Evolutionary conservation across 2,113 vertebrate species (phyloP).

Genomic region (Neolamprologus sp.): DNA sequence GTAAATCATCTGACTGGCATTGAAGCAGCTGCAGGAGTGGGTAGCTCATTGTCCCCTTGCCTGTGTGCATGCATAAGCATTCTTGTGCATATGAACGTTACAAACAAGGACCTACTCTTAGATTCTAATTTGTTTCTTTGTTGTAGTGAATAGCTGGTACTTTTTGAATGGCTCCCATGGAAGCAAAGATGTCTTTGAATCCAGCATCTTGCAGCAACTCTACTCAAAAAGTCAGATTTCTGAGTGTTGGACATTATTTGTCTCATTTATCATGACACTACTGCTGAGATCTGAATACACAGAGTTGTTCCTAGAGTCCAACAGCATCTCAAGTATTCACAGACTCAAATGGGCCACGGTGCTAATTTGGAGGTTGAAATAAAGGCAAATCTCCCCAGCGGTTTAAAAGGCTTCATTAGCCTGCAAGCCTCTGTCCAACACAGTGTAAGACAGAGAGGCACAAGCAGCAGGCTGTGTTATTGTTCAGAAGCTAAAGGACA

Average conservation of each 20-base stretch:
- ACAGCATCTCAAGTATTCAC: neutral
- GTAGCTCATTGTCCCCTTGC: neutral
- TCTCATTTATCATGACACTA: neutral
- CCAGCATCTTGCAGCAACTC: neutral
- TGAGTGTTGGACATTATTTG: neutral
- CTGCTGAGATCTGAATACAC: neutral
- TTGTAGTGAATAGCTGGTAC: neutral
- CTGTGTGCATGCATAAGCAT: neutral
- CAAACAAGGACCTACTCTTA: neutral
- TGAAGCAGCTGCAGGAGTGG: neutral
- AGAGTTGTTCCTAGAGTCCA: neutral
- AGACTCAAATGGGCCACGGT: neutral
- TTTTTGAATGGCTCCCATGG: neutral
- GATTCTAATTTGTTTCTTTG: neutral
- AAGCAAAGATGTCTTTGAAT: neutral
- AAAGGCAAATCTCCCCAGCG: neutral
- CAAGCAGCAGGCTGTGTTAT: neutral
- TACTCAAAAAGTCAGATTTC: neutral
- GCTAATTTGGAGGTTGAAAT: neutral
- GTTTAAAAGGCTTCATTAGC: conserved; percentile 34
- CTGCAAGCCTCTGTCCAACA: neutral
- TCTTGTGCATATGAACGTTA: neutral
- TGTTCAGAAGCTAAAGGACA: neutral
- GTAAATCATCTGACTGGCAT: neutral
- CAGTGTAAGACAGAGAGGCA: neutral